Evolutionary conservation across 2,888 invertebrate species (phyloP), one percentile per base, ranked within the genome.

Genomic region (Dastarcus helophoroides): DNA sequence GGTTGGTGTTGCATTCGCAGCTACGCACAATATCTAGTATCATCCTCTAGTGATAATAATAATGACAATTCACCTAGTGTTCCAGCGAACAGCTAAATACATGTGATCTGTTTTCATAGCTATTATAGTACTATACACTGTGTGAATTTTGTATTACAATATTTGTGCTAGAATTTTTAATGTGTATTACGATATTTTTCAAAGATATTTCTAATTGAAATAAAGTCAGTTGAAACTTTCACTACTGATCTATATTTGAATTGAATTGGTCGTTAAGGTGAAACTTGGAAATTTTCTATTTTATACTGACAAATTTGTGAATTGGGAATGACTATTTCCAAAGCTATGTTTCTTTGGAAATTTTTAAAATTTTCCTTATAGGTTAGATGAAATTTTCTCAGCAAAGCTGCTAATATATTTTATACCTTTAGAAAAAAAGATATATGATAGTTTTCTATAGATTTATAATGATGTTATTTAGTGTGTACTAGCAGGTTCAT

Each of bases 11-110:
- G n/a, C n/a, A n/a, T n/a, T n/a, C n/a, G n/a, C 50, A 51, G 58
- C 55, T 56, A 58, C 58, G 59, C 59, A 58, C 59, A 59, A 59
- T 31, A 22, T 45, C 47, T 54, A 56, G 51, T 51, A 52, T 51
- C 50, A 51, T 52, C 54, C 53, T 51, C 47, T 58, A 56, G 57
- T 59, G 57, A 59, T 59, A 59, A 53, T 43, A n/a, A n/a, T 56
- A 54, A 50, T 57, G 58, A 60, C 58, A 60, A 59, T 59, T 60
- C 58, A 59, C 51, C 54, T 58, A 58, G 59, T 58, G 58, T 60
- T 58, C 58, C 51, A 55, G 53, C 51, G 56, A 54, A 55, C 58
- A 56, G 58, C 59, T 55, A 55, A n/a, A 36, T 51, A 53, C 42
- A 58, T 60, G 60, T 60, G 59, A 60, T 60, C 58, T 57, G 58